phyloP scores from a whole-genome alignment of 2,888 invertebrate species.

The Hirtodrosophila alboralis region DNA sequence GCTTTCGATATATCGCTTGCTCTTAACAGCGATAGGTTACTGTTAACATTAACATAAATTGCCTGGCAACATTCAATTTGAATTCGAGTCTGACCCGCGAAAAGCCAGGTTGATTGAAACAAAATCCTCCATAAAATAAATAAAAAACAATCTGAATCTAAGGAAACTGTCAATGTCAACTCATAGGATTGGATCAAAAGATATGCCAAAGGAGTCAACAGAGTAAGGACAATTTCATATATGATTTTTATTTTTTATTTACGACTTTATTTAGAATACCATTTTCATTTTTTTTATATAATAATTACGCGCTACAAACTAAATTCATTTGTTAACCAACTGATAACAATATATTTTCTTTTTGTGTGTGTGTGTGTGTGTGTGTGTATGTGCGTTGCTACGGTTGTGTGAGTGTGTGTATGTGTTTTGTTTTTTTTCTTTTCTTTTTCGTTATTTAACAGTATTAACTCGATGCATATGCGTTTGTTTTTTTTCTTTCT shows the following conservation, averaged over 20 bases:
- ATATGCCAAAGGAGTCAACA: too few species aligned
- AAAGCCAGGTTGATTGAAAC: too few species aligned
- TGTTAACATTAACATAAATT: too few species aligned
- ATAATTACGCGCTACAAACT: conserved; percentile 71
- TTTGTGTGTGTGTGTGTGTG: too few species aligned
- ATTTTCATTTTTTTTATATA: conserved; percentile 66
- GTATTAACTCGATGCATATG: conserved; percentile 48
- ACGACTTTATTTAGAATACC: conserved; percentile 78
- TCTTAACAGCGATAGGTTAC: neutral
- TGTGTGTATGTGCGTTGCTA: conserved; percentile 58
- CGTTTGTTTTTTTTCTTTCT: conserved; percentile 12
- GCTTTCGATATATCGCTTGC: neutral
- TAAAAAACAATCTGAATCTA: too few species aligned
- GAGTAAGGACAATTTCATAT: too few species aligned
- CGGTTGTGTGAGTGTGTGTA: conserved; percentile 35
- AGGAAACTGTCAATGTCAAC: too few species aligned
- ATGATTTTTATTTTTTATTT: conserved; percentile 51
- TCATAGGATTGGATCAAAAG: too few species aligned
- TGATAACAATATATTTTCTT: conserved; percentile 65
- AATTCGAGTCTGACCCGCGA: too few species aligned
- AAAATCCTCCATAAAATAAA: too few species aligned
- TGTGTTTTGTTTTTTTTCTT: conserved; percentile 30
- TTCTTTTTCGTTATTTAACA: conserved; percentile 39
- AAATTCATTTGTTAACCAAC: conserved; percentile 75
- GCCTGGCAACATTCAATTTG: too few species aligned